Conservation (phyloP, 2,797 vertebrate genomes). For the Chelonia mydas region DNA sequence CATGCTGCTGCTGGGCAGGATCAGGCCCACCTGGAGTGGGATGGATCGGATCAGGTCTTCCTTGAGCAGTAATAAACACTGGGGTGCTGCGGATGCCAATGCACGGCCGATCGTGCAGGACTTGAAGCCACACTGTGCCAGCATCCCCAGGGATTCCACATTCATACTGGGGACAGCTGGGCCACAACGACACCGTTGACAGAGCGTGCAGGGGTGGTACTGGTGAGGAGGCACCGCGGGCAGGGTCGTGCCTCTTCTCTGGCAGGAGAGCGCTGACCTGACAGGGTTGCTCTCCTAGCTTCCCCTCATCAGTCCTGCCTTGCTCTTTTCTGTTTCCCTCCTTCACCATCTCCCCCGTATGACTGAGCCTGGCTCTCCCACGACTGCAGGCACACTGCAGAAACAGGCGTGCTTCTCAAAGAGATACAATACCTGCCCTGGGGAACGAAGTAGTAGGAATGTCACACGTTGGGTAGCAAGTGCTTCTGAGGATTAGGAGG, state of each 20-base stretch:
- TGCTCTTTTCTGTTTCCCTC: too few species aligned
- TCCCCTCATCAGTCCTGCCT: too few species aligned
- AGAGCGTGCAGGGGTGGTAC: not conserved
- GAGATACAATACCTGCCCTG: not conserved
- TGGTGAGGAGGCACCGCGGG: not conserved
- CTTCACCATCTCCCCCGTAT: too few species aligned
- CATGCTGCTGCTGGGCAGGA: not conserved
- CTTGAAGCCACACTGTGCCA: not conserved
- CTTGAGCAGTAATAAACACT: not conserved
- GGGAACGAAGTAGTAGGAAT: not conserved
- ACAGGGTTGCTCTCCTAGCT: too few species aligned
- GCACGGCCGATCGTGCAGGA: not conserved
- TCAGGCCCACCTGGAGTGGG: not conserved
- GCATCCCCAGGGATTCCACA: too few species aligned
- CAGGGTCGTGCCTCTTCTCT: not conserved
- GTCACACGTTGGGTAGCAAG: not conserved
- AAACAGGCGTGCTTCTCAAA: not conserved
- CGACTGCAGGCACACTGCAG: not conserved
- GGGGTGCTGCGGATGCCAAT: not conserved
- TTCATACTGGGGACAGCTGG: not conserved
- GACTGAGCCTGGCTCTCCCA: too few species aligned
- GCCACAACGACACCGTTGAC: not conserved
- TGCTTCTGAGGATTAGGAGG: accelerated
- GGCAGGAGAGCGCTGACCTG: not conserved
- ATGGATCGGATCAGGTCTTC: not conserved